Conservation (phyloP, 2,797 vertebrate species). For the Ptychadena robeensis region DNA sequence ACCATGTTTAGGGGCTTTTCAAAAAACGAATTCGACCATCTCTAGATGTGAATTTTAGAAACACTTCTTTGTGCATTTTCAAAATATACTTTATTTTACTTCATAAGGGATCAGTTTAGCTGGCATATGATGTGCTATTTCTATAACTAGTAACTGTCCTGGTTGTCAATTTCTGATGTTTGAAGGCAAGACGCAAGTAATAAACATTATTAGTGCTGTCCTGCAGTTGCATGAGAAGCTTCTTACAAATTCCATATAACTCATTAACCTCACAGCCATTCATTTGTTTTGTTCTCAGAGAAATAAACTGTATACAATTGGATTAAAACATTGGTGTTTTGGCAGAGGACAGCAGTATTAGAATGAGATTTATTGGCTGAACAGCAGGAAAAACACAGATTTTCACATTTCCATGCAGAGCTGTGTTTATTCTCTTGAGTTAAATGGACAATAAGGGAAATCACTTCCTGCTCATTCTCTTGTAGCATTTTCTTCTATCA, state of each 20-base stretch:
- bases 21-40: no score
- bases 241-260: constrained; percentile 57
- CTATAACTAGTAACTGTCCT: no score
- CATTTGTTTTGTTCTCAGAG: constrained; percentile 59
- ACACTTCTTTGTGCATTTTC: no score
- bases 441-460: constrained; percentile 36
- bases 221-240: constrained; percentile 31
- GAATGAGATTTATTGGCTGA: constrained; percentile 57
- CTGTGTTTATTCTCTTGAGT: constrained; percentile 35
- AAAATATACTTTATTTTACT: no score
- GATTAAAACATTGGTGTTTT: constrained; percentile 59
- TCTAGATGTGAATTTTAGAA: no score
- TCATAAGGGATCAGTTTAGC: no score
- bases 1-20: no score
- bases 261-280: constrained; percentile 57
- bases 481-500: constrained; percentile 10
- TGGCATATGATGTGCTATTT: no score
- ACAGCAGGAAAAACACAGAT: constrained; percentile 51
- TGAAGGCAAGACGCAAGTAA: not conserved
- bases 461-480: constrained; percentile 26
- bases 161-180: not conserved
- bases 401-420: constrained; percentile 49
- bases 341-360: constrained; percentile 51
- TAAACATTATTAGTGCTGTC: constrained; percentile 36
- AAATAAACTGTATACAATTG: constrained; percentile 61